These are phyloP conservation scores for Tiliacea citrago DNA, from an alignment of 2,888 invertebrate species.

Conservation along the genomic window DNA sequence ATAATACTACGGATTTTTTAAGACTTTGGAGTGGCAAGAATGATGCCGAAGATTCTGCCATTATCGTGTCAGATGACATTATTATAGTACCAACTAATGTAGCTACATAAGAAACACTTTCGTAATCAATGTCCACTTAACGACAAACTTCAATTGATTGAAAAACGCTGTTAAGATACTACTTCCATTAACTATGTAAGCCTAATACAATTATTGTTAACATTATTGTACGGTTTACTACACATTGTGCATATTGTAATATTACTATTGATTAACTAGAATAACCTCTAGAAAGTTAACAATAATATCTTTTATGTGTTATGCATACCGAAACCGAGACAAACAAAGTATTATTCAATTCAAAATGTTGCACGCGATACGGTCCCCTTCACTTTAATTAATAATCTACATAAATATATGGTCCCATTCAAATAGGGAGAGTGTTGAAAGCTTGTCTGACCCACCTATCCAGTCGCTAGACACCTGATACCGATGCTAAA, in stretches of 20 bases:
- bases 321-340: conserved; percentile 5
- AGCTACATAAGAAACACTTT: conserved; percentile 2
- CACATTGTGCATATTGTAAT: conserved; percentile 18
- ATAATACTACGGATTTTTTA: background rate
- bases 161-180: conserved; percentile 10
- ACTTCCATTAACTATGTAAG: conserved; percentile 5
- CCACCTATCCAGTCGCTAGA: conserved; percentile 45
- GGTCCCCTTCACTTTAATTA: conserved; percentile 24
- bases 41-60: background rate
- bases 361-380: conserved; percentile 16
- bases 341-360: conserved; percentile 25
- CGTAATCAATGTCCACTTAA: conserved; percentile 8
- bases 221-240: conserved; percentile 23
- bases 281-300: conserved; percentile 6
- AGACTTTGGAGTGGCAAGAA: background rate
- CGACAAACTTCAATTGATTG: conserved; percentile 13
- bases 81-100: background rate
- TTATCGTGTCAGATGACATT: background rate
- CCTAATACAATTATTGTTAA: conserved; percentile 14
- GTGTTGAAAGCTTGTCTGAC: conserved; percentile 50
- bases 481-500: conserved; percentile 20
- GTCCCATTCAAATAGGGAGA: conserved; percentile 35
- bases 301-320: conserved; percentile 27
- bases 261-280: conserved; percentile 18
- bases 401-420: conserved; percentile 35